These are phyloP conservation scores for Psilopsiagon aymara DNA, from an alignment of 2,113 vertebrate species.

Conservation along the genomic window DNA sequence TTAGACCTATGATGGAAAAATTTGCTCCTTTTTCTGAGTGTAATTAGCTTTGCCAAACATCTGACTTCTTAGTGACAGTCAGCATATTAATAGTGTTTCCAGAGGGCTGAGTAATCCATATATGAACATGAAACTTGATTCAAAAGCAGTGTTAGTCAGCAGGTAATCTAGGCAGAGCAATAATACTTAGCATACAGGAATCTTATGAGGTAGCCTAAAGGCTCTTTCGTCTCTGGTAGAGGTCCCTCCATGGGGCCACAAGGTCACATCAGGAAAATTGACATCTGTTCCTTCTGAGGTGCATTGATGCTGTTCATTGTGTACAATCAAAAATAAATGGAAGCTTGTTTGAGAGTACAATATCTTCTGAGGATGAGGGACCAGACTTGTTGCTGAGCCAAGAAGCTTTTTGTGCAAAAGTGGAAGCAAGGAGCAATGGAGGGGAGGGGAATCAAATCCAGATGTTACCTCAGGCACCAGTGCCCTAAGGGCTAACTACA, in stretches of 20 bases:
- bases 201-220: background rate
- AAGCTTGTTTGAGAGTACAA: background rate
- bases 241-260: background rate
- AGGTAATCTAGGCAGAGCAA: background rate
- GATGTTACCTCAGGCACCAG: constrained; percentile 65
- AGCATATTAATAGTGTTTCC: background rate
- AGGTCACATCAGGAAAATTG: background rate
- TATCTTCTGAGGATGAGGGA: background rate
- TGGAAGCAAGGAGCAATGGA: constrained; percentile 10
- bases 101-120: background rate
- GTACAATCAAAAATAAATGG: background rate
- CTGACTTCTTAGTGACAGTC: background rate
- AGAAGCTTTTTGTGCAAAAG: constrained; percentile 13
- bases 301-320: background rate
- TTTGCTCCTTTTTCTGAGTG: background rate
- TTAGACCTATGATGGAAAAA: background rate
- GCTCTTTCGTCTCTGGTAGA: background rate
- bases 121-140: background rate
- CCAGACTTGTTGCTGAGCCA: background rate
- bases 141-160: background rate
- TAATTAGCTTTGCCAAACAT: background rate
- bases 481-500: background rate
- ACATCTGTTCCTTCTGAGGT: background rate
- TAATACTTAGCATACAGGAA: background rate
- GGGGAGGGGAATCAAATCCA: constrained; percentile 16